Evolutionary conservation across 64 coral and sea anemone genomes (phyloP).

Genomic region (Anthopleura sola): DNA sequence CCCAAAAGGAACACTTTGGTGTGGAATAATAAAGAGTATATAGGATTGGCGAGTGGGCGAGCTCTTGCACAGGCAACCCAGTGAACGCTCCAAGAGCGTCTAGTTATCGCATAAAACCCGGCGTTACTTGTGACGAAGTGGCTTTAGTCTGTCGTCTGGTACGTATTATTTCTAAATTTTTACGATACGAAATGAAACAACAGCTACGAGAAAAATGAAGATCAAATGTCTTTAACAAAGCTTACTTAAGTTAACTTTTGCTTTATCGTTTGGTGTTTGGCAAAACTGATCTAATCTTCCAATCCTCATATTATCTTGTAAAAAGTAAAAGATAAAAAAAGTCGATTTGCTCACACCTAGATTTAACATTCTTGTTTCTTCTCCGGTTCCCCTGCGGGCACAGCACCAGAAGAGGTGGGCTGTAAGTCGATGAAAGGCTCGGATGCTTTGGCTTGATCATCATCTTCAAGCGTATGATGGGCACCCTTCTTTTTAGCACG

Average conservation of each 20-base stretch:
- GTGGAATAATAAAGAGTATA: no score
- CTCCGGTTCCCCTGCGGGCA: conserved; percentile 32
- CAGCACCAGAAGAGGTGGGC: conserved; percentile 3
- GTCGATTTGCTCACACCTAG: neutral
- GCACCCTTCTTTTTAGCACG: conserved; percentile 79
- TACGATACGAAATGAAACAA: no score
- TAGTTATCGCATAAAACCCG: neutral
- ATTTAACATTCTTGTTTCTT: conserved; percentile 93
- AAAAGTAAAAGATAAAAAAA: neutral
- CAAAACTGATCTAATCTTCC: neutral
- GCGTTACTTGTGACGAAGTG: neutral
- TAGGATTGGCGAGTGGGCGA: no score
- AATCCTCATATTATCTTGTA: neutral
- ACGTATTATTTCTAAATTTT: neutral
- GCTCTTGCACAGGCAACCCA: no score
- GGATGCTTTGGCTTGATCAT: conserved; percentile 29
- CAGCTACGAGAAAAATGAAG: neutral
- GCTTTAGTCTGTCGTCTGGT: neutral
- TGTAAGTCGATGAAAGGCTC: conserved; percentile 73
- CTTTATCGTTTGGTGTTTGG: neutral
- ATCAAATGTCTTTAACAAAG: neutral
- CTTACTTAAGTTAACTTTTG: neutral
- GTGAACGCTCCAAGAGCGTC: no score
- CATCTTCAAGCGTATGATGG: conserved; percentile 87
- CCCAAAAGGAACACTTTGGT: no score